phyloP scores from a whole-genome alignment of 2,113 vertebrate species.

The Equus przewalskii region DNA sequence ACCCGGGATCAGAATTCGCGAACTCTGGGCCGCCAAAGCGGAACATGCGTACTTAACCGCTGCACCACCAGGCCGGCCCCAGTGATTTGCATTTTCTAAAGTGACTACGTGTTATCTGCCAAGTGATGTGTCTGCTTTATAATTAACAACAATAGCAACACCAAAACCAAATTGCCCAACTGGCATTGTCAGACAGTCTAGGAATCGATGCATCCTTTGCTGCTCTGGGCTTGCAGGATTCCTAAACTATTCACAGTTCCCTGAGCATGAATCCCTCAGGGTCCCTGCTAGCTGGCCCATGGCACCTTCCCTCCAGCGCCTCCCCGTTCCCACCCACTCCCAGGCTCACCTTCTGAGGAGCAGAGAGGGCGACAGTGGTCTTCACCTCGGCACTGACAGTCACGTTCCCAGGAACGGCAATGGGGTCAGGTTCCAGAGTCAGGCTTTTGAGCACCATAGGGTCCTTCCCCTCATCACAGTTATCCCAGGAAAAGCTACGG shows the following conservation, averaged over 20 bases:
- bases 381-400: constrained; percentile 43
- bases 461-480: constrained; percentile 86
- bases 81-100: not conserved
- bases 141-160: not conserved
- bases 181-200: not conserved
- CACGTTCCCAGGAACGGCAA: constrained; percentile 86
- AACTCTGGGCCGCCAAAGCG: no score
- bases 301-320: not conserved
- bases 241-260: not conserved
- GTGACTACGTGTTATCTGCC: not conserved
- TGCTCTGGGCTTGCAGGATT: not conserved
- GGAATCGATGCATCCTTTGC: not conserved
- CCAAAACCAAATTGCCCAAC: not conserved
- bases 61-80: no score
- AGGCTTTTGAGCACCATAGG: constrained; percentile 87
- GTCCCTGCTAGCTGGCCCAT: not conserved
- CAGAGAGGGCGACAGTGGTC: constrained; percentile 51
- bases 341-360: constrained; percentile 86
- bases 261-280: not conserved
- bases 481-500: constrained; percentile 87
- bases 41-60: no score
- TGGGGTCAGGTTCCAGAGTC: constrained; percentile 85
- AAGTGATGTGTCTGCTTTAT: not conserved
- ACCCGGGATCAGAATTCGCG: no score
- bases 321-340: not conserved